Conservation (phyloP, 2,113 vertebrate species). For the Mobula hypostoma region DNA sequence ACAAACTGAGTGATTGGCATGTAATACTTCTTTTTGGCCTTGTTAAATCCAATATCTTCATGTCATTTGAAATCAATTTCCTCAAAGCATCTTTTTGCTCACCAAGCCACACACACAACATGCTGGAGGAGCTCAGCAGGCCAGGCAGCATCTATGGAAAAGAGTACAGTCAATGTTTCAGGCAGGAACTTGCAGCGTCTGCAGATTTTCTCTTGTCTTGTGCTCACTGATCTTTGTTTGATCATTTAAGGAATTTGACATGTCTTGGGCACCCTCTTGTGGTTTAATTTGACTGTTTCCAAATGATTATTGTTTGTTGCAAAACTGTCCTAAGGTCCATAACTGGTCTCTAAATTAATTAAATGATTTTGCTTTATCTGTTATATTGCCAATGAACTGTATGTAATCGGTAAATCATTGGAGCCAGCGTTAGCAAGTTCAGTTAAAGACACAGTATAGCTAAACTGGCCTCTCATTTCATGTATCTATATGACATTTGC, state of each 20-base stretch:
- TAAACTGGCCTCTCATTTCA: no score
- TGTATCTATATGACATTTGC: no score
- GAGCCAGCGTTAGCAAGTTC: no score
- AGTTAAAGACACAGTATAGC: no score
- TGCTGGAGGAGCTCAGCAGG: no score
- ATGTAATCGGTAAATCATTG: no score
- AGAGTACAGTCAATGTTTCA: no score
- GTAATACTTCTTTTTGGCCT: background rate
- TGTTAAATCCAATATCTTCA: background rate
- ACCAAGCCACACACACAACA: no score
- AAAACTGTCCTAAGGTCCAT: background rate
- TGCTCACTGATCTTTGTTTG: background rate
- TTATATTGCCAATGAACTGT: no score
- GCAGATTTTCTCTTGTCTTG: background rate
- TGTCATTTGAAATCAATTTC: background rate
- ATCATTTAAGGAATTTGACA: background rate
- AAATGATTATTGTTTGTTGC: background rate
- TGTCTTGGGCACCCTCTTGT: background rate
- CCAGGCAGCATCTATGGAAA: no score
- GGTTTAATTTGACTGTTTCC: background rate
- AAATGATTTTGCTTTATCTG: no score
- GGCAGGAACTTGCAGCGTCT: no score
- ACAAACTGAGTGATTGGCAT: background rate
- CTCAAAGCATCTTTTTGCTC: background rate
- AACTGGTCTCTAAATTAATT: background rate